Conservation (phyloP, 2,888 invertebrate genomes). For the Eledona agricola region DNA sequence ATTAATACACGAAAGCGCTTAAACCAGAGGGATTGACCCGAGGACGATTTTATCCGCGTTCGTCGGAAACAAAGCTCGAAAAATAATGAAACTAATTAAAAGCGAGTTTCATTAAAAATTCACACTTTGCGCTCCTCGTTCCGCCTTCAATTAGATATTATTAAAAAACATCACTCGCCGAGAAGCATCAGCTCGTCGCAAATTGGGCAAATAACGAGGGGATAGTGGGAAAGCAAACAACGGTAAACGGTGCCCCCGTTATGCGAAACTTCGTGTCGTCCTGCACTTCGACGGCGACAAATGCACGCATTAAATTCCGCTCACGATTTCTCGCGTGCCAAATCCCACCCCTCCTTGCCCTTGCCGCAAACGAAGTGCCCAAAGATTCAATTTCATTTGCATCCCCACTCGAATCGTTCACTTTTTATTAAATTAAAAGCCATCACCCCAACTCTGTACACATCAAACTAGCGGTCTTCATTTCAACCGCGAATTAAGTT, state of each 20-base stretch:
- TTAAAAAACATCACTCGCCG: conserved; percentile 39
- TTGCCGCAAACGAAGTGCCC: conserved; percentile 33
- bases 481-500: too few species aligned
- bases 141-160: conserved; percentile 39
- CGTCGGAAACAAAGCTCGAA: conserved; percentile 32
- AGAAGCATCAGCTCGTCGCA: conserved; percentile 39
- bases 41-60: too few species aligned
- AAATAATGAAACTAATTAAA: conserved; percentile 43
- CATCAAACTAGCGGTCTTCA: too few species aligned
- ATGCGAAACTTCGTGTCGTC: conserved; percentile 47
- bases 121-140: conserved; percentile 40
- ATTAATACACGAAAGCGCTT: too few species aligned
- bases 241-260: conserved; percentile 45
- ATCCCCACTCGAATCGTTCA: conserved; percentile 27
- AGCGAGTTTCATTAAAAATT: conserved; percentile 40
- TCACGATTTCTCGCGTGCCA: conserved; percentile 49
- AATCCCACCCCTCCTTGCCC: conserved; percentile 28
- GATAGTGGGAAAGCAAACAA: conserved; percentile 48
- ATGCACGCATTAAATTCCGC: conserved; percentile 57
- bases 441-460: too few species aligned
- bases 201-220: conserved; percentile 44
- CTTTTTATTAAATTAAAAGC: conserved; percentile 34
- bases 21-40: too few species aligned
- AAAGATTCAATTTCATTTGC: conserved; percentile 36
- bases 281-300: conserved; percentile 48